Percentiles rank a stretch among this genome's conserved stretches.
Conservation (phyloP, 2,797 vertebrate genomes). For the Cossypha caffra region DNA sequence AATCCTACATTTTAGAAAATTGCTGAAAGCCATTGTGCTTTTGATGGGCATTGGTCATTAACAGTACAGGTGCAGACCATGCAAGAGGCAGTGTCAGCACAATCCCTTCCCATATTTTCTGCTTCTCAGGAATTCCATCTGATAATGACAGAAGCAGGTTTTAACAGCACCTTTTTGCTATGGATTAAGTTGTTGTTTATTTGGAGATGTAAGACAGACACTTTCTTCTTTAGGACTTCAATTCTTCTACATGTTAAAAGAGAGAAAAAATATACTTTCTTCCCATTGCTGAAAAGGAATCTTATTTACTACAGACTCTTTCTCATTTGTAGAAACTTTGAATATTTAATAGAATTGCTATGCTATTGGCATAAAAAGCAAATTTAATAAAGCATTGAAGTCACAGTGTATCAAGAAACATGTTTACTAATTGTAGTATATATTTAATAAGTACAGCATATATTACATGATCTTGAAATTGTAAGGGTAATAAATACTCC, state of each 20-base stretch:
- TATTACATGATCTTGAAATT: background rate
- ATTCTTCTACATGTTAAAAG: background rate
- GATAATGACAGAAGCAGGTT: slow-evolving; percentile 6
- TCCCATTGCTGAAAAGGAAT: background rate
- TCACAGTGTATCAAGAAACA: background rate
- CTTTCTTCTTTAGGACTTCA: background rate
- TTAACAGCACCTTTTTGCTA: slow-evolving; percentile 7
- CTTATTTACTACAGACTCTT: background rate
- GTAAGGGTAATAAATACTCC: background rate
- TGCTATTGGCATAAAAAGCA: background rate
- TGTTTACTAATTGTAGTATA: background rate
- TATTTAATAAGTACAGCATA: background rate
- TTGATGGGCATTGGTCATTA: slow-evolving; percentile 15
- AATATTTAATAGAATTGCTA: background rate
- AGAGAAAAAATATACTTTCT: background rate
- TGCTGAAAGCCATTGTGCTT: slow-evolving; percentile 29
- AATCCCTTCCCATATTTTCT: background rate
- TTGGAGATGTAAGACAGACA: background rate
- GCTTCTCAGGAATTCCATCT: slow-evolving; percentile 5
- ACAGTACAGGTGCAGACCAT: background rate
- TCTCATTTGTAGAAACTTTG: background rate
- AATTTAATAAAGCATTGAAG: background rate
- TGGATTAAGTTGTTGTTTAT: background rate
- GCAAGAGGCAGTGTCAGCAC: background rate
- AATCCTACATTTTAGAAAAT: slow-evolving; percentile 1